Conservation (phyloP, 2,113 vertebrate species). For the Scalopus aquaticus region DNA sequence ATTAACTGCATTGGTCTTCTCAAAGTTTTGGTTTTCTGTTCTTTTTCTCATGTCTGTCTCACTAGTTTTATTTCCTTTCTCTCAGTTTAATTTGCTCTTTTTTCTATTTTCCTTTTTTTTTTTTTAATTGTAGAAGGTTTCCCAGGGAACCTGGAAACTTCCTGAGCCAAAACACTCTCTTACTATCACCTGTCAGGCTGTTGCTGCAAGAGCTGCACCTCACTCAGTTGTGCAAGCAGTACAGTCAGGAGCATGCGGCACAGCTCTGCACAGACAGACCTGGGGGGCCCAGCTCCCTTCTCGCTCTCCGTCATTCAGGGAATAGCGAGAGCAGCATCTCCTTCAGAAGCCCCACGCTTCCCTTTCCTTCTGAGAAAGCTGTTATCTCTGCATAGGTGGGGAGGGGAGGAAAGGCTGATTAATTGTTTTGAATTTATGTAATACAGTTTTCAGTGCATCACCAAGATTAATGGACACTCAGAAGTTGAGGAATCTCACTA, state of each 20-base stretch:
- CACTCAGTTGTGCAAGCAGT: background rate
- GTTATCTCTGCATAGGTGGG: background rate
- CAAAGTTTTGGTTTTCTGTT: background rate
- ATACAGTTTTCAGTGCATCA: background rate
- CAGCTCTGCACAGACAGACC: background rate
- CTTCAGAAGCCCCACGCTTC: background rate
- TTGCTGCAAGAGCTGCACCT: background rate
- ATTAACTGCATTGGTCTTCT: background rate
- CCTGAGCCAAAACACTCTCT: rapidly evolving
- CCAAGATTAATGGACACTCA: constrained; percentile 45
- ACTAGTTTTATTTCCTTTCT: background rate
- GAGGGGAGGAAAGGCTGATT: background rate
- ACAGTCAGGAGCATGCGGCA: rapidly evolving
- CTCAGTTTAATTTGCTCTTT: background rate
- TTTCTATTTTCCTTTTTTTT: background rate
- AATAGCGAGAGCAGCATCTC: rapidly evolving
- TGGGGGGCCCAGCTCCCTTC: rapidly evolving
- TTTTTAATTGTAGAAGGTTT: background rate
- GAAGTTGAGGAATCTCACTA: background rate
- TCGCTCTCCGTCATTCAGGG: background rate
- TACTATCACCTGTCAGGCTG: background rate
- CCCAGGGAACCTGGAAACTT: background rate
- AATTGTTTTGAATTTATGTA: constrained; percentile 37
- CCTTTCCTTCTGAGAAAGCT: background rate
- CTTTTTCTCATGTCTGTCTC: background rate